phyloP scores from a whole-genome alignment of 2,797 vertebrate genomes.

The Catostomus latipinnis region DNA sequence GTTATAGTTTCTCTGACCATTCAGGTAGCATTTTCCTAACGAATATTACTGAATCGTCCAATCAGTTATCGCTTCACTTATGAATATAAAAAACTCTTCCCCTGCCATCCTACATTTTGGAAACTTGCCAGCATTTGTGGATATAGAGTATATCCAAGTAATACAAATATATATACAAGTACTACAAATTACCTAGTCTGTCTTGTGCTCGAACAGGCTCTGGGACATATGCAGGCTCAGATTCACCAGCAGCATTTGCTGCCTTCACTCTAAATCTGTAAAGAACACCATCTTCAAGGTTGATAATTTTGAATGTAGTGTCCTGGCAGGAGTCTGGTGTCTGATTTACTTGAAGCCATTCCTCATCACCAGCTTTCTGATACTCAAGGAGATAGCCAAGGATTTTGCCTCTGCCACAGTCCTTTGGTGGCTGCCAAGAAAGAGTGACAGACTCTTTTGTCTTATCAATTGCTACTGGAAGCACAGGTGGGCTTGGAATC shows the following conservation, averaged over 20 bases:
- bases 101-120: too few relatives aligned
- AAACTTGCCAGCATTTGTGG: too few relatives aligned
- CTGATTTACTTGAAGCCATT: constrained; percentile 93
- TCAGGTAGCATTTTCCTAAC: too few relatives aligned
- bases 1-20: too few relatives aligned
- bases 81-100: too few relatives aligned
- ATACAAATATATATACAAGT: not conserved
- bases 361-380: constrained; percentile 94
- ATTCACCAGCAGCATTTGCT: constrained; percentile 94
- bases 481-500: constrained; percentile 90
- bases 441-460: constrained; percentile 93
- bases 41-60: too few relatives aligned
- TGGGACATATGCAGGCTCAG: constrained; percentile 86
- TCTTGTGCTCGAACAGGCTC: constrained; percentile 92
- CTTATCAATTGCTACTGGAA: constrained; percentile 87
- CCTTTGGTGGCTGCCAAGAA: constrained; percentile 90
- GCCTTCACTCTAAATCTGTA: constrained; percentile 94
- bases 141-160: too few relatives aligned
- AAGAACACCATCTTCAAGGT: constrained; percentile 85
- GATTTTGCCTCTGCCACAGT: constrained; percentile 94
- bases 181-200: constrained; percentile 85
- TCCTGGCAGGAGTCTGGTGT: constrained; percentile 95
- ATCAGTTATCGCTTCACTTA: too few relatives aligned
- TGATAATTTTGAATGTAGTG: constrained; percentile 89
- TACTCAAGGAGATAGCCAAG: constrained; percentile 95